Base-by-base conservation (phyloP, 1,140 invertebrate genomes). In the Stegodyphus dumicola region DNA sequence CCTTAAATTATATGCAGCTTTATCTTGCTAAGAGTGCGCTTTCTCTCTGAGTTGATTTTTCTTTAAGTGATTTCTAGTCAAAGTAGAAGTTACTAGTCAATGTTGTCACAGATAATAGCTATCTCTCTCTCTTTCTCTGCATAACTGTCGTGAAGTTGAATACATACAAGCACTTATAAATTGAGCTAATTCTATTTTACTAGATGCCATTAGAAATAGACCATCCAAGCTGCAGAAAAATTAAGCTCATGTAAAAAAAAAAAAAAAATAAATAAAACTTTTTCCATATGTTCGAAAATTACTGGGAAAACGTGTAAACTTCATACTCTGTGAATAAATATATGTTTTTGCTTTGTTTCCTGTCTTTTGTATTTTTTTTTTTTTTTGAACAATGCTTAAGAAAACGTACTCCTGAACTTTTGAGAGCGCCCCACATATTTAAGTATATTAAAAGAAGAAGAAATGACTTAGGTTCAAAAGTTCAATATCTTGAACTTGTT, bases 131-230 rank as follows among this genome's bases (percentile, higher is more conserved):
- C 65, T 79, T 49, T 79, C 33, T 33, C 33, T 33, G 69, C 67
- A 81, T 73, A 69, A 79, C 49, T 80, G 67, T 70, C 52, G 64
- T 83, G 73, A 54, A 75, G 71, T 56, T 67, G 51, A 65, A 75
- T 83, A 65, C 67, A 64, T 52, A 75, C 10, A 65, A 64, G 70
- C 69, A 74, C 71, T 75, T 83, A 83, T 83, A 53, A 83, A 83
- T 83, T 83, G 80, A 83, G 80, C 80, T 83, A 75, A 83, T 83
- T 83, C 7, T 75, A 83, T 83, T 83, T 83, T 75, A 83, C 56
- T 83, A 75, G 80, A 83, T 75, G 80, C 71, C 71, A 74, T 66
- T 75, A 83, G 80, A 54, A 83, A 53, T 75, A 75, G 71, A 60
- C 69, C 69, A 17, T 64, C 48, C 15, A 74, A 71, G 78, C 78